Evolutionary conservation across 1,140 invertebrate genomes (phyloP).

Genomic region (Yoshiicerus persimilis): DNA sequence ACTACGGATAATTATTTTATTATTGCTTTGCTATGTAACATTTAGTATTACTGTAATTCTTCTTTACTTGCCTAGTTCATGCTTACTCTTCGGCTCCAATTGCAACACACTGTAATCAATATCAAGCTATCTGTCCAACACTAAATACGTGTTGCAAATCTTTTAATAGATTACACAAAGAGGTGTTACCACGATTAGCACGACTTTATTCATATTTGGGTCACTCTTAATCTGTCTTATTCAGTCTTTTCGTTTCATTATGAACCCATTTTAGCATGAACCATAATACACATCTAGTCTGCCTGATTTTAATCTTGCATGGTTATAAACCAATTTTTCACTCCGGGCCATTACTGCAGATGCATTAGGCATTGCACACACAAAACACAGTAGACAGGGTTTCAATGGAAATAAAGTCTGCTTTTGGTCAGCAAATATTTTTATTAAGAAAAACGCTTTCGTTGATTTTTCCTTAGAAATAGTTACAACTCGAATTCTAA

Average conservation of each 20-base stretch:
- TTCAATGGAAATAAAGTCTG: too few relatives aligned
- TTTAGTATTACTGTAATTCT: neutral
- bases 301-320: neutral
- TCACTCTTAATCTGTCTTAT: neutral
- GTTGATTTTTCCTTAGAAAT: too few relatives aligned
- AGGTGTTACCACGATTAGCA: conserved; percentile 6
- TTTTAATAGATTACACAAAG: neutral
- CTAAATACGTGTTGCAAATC: conserved; percentile 3
- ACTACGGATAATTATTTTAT: neutral
- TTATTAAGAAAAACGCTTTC: too few relatives aligned
- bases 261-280: neutral
- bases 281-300: neutral
- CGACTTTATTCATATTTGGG: neutral
- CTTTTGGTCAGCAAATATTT: too few relatives aligned
- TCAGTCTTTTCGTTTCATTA: neutral
- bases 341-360: neutral
- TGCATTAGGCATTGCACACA: neutral
- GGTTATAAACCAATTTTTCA: neutral
- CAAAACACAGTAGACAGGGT: neutral
- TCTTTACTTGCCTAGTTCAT: neutral
- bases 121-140: neutral
- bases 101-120: neutral
- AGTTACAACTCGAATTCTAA: too few relatives aligned
- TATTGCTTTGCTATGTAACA: too few relatives aligned
- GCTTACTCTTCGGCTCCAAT: neutral